A percentile compares a stretch with the other conserved stretches of the same genome.
phyloP scores from a whole-genome alignment of 2,888 invertebrate species.

The Lepidochrysops patricia region DNA sequence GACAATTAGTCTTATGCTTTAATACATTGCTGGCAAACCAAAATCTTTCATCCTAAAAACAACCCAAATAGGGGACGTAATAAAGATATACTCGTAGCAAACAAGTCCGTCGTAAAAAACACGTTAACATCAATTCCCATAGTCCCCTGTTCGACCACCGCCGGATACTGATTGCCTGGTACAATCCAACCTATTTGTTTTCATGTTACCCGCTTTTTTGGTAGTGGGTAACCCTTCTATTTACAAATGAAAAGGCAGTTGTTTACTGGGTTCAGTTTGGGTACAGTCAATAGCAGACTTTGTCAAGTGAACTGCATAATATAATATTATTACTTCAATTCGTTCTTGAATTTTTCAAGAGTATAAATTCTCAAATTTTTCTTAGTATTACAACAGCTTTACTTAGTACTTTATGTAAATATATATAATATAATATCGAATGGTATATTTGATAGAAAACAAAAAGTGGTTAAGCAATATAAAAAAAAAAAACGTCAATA shows the following conservation, averaged over 20 bases:
- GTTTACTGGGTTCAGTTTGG: background rate
- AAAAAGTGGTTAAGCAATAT: too few species aligned
- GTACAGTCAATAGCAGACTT: background rate
- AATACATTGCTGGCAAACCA: slow-evolving; percentile 18
- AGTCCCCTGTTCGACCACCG: slow-evolving; percentile 65
- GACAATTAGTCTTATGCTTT: background rate
- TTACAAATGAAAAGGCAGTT: background rate
- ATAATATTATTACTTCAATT: too few species aligned
- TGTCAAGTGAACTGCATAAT: background rate
- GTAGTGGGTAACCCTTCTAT: background rate
- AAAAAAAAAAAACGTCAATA: too few species aligned
- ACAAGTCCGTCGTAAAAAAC: slow-evolving; percentile 69
- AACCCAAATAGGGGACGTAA: slow-evolving; percentile 48
- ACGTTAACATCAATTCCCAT: slow-evolving; percentile 74
- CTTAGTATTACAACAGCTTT: too few species aligned
- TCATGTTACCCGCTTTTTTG: slow-evolving; percentile 24
- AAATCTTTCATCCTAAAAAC: slow-evolving; percentile 28
- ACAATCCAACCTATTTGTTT: slow-evolving; percentile 46
- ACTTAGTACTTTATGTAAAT: too few species aligned
- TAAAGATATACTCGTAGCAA: slow-evolving; percentile 67
- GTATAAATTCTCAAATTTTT: too few species aligned
- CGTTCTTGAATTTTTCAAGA: too few species aligned
- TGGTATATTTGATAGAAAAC: too few species aligned
- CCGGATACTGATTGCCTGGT: slow-evolving; percentile 59
- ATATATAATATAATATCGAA: too few species aligned